A percentile compares a stretch with the other conserved stretches of the same genome.
Evolutionary conservation across 2,797 vertebrate genomes (phyloP).

Genomic region (Benthosema pterotum): DNA sequence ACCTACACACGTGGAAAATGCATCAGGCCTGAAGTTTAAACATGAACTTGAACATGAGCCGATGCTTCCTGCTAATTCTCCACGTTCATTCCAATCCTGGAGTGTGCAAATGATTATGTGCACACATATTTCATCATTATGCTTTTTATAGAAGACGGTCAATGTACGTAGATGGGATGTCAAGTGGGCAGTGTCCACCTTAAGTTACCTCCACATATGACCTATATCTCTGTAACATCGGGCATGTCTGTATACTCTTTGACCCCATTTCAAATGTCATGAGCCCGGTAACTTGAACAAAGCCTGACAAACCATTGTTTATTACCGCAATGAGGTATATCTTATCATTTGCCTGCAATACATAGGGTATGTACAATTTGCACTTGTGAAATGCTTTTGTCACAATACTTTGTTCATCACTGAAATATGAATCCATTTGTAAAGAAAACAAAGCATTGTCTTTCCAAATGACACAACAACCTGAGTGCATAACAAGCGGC

Average conservation of each 20-base stretch:
- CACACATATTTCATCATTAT: neutral
- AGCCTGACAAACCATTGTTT: neutral
- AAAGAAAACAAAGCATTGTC: neutral
- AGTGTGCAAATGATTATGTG: neutral
- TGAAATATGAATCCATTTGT: neutral
- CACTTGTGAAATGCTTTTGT: too few species aligned
- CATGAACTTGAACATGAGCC: too few species aligned
- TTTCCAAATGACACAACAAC: neutral
- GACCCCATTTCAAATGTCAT: neutral
- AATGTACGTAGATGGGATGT: too few species aligned
- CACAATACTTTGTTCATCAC: too few species aligned
- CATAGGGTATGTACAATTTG: neutral
- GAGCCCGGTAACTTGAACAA: neutral
- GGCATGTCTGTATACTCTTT: neutral
- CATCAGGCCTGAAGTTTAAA: neutral
- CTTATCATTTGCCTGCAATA: constrained; percentile 6
- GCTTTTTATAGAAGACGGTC: too few species aligned
- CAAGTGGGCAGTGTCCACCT: too few species aligned
- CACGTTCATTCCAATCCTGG: too few species aligned
- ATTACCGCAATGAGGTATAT: neutral
- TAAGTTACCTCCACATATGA: constrained; percentile 6
- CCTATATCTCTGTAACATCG: constrained; percentile 29
- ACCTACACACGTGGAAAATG: neutral
- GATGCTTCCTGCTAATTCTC: too few species aligned
- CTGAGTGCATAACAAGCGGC: neutral